Evolutionary conservation across 2,888 invertebrate genomes (phyloP).

Genomic region (Stictocephala bisonia): DNA sequence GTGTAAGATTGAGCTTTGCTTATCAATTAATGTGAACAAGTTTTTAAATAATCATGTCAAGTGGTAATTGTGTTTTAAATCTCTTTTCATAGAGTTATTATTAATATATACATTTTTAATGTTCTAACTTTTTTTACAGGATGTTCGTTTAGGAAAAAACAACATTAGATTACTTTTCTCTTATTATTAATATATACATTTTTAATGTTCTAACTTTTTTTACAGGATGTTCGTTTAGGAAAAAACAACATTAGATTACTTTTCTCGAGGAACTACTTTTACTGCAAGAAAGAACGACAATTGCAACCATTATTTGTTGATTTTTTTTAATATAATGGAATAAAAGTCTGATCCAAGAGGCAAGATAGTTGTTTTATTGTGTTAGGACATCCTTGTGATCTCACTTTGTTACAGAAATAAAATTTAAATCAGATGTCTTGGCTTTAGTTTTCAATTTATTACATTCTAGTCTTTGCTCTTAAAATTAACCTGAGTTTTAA

Average conservation of each 20-base stretch:
- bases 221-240: constrained; percentile 59
- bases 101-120: background rate
- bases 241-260: constrained; percentile 56
- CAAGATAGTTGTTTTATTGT: constrained; percentile 33
- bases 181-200: background rate
- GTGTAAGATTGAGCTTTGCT: no score
- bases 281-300: constrained; percentile 14
- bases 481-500: no score
- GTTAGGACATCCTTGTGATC: no score
- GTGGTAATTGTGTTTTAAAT: no score
- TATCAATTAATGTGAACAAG: no score
- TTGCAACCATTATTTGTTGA: constrained; percentile 40
- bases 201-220: constrained; percentile 33
- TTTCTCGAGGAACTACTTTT: constrained; percentile 38
- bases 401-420: no score
- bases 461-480: no score
- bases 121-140: background rate
- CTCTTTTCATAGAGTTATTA: no score
- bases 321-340: constrained; percentile 47
- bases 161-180: no score
- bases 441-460: no score
- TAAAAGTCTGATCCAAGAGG: constrained; percentile 43
- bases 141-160: background rate
- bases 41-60: no score
- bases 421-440: no score